Evolutionary conservation across 2,113 vertebrate species (phyloP).

Genomic region (Eleginops maclovinus): DNA sequence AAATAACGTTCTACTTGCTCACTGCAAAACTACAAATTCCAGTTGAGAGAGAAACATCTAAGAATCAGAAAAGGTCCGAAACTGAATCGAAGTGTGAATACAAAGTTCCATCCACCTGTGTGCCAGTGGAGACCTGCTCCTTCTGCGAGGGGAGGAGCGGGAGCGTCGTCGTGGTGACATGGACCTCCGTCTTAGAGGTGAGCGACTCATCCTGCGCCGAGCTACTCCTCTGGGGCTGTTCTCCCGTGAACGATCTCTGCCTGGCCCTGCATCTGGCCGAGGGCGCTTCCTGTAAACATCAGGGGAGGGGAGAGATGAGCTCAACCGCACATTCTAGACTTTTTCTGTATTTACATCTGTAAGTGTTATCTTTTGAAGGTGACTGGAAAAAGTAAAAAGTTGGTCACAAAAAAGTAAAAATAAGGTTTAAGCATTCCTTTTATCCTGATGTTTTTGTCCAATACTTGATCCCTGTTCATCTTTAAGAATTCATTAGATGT

Average conservation of each 20-base stretch:
- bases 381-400: too few relatives aligned
- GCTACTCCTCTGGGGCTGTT: constrained; percentile 83
- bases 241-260: constrained; percentile 85
- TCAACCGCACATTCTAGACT: constrained; percentile 26
- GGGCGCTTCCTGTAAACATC: constrained; percentile 84
- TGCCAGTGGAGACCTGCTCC: constrained; percentile 84
- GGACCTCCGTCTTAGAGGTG: constrained; percentile 80
- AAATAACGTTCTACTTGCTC: too few relatives aligned
- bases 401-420: too few relatives aligned
- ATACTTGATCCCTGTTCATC: neutral
- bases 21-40: neutral
- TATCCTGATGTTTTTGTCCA: too few relatives aligned
- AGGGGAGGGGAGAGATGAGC: neutral
- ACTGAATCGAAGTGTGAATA: neutral
- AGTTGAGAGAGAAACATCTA: neutral
- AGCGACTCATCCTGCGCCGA: constrained; percentile 81
- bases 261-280: constrained; percentile 59
- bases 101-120: constrained; percentile 85
- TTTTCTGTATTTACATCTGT: too few relatives aligned
- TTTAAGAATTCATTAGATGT: neutral
- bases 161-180: constrained; percentile 89
- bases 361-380: too few relatives aligned
- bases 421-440: too few relatives aligned
- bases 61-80: neutral
- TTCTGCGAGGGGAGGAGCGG: constrained; percentile 87